Evolutionary conservation across 2,113 vertebrate genomes (phyloP).

Genomic region (Pygathrix nemaeus): DNA sequence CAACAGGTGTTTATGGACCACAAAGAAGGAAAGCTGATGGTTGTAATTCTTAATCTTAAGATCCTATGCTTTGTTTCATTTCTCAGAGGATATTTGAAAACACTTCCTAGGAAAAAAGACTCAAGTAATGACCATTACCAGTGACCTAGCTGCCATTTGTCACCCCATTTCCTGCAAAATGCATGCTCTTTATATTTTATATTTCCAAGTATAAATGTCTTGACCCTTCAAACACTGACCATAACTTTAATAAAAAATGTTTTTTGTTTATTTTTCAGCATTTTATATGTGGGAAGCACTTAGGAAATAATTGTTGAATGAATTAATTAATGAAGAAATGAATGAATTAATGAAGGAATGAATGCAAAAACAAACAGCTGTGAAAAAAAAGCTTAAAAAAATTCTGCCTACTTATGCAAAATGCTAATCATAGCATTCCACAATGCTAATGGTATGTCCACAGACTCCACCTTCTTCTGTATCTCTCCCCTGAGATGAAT

Average conservation of each 20-base stretch:
- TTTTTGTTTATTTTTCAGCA: background rate
- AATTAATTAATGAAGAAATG: background rate
- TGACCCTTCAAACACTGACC: background rate
- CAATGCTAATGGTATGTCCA: background rate
- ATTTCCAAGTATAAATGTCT: background rate
- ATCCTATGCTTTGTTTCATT: background rate
- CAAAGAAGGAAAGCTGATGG: background rate
- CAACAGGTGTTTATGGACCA: slow-evolving; percentile 3
- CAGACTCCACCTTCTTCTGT: too few species aligned
- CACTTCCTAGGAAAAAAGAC: background rate
- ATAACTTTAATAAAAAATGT: background rate
- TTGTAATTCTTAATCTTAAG: background rate
- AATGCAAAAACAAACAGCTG: background rate
- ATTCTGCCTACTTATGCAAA: background rate
- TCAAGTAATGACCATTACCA: background rate
- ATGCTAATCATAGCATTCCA: background rate
- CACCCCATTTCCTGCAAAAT: background rate
- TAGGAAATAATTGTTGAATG: background rate
- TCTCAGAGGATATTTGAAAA: slow-evolving; percentile 1
- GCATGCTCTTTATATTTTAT: background rate
- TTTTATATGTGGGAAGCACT: background rate
- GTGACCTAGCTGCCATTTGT: background rate
- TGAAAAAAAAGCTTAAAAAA: background rate
- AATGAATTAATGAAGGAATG: background rate
- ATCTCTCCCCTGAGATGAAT: background rate